Conservation (phyloP, 2,888 invertebrate genomes). For the Neuroscelio doddi region DNA sequence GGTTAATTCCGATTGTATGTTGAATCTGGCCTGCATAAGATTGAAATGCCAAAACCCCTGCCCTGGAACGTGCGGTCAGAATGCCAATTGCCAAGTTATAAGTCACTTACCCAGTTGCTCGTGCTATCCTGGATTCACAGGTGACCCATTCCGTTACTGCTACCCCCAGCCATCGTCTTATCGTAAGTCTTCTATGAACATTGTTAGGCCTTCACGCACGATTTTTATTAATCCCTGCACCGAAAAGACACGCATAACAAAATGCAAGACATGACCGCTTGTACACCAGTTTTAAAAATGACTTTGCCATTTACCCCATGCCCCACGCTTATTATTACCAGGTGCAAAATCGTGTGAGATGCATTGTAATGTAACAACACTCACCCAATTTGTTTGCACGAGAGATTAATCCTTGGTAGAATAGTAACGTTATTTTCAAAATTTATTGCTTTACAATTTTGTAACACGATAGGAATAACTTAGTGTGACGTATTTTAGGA, state of each 20-base stretch:
- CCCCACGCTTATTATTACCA: constrained; percentile 12
- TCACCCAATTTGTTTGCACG: too few species aligned
- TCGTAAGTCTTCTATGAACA: constrained; percentile 60
- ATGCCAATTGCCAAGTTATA: constrained; percentile 81
- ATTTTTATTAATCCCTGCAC: constrained; percentile 23
- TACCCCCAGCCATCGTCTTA: constrained; percentile 69
- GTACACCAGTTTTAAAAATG: background rate
- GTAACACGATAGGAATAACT: too few species aligned
- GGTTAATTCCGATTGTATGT: constrained; percentile 74
- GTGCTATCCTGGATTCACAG: constrained; percentile 80
- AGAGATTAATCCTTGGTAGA: too few species aligned
- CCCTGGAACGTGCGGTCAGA: constrained; percentile 83
- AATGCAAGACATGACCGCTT: constrained; percentile 1
- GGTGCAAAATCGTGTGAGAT: too few species aligned
- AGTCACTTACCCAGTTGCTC: constrained; percentile 84
- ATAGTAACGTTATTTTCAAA: too few species aligned
- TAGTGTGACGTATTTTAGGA: too few species aligned
- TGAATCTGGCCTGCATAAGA: constrained; percentile 80
- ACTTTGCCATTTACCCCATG: background rate
- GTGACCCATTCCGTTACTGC: constrained; percentile 86
- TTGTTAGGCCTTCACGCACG: constrained; percentile 19
- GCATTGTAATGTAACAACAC: too few species aligned
- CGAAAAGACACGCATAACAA: constrained; percentile 10
- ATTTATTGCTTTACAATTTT: too few species aligned
- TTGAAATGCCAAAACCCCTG: constrained; percentile 85